These are phyloP conservation scores for Drosophila limbata DNA, from an alignment of 2,888 invertebrate species.

Conservation along the genomic window DNA sequence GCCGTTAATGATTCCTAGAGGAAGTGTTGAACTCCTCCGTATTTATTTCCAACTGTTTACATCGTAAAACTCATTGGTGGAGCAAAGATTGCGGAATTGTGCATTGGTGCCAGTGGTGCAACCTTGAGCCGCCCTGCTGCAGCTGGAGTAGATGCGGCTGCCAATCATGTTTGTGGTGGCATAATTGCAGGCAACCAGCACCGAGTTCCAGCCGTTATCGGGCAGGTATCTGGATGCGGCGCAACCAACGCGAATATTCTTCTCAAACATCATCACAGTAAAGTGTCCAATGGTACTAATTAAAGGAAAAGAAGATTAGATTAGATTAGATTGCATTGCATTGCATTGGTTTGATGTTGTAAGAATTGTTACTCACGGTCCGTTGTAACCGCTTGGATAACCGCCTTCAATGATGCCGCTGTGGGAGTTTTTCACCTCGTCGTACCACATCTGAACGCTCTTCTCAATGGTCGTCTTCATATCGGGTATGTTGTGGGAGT, in stretches of 20 bases:
- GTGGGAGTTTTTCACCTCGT: constrained; percentile 43
- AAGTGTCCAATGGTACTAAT: constrained; percentile 56
- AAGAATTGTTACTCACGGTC: constrained; percentile 46
- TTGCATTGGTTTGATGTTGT: neutral
- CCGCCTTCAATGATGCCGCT: constrained; percentile 42
- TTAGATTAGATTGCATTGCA: neutral
- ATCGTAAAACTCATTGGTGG: constrained; percentile 39
- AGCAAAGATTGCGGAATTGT: constrained; percentile 39
- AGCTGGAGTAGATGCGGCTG: constrained; percentile 43
- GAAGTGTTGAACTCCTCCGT: neutral
- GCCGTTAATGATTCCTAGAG: neutral
- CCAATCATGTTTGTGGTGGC: constrained; percentile 54
- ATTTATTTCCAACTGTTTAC: constrained; percentile 38
- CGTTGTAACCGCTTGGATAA: constrained; percentile 46
- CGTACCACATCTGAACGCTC: constrained; percentile 52
- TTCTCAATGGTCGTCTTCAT: constrained; percentile 25
- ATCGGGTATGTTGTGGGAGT: constrained; percentile 27
- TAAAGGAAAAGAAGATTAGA: neutral
- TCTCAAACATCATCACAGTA: constrained; percentile 55
- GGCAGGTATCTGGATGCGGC: constrained; percentile 46
- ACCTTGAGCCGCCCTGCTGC: constrained; percentile 25
- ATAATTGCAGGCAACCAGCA: constrained; percentile 53
- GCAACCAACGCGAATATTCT: constrained; percentile 50
- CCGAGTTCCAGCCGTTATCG: constrained; percentile 39
- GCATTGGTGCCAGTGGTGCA: constrained; percentile 41